Percentiles rank a stretch among this genome's conserved stretches.
These are phyloP conservation scores for Synanceia verrucosa DNA, from an alignment of 2,797 vertebrate genomes.

Conservation along the genomic window DNA sequence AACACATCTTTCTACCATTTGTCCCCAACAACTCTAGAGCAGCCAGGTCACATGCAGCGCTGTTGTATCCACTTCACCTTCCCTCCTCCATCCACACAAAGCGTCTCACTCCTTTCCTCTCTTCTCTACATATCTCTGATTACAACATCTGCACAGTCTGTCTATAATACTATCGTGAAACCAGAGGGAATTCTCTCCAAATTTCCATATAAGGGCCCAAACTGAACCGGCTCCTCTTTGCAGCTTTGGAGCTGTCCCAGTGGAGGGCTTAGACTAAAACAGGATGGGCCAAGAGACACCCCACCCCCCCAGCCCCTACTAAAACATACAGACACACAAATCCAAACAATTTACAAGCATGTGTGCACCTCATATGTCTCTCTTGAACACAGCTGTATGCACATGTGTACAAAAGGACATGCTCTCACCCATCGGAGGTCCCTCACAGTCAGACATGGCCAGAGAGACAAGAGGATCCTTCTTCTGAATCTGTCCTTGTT, in stretches of 20 bases:
- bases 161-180: slow-evolving; percentile 56
- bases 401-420: neutral
- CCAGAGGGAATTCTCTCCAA: slow-evolving; percentile 69
- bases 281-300: slow-evolving; percentile 43
- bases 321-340: slow-evolving; percentile 37
- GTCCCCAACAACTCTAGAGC: neutral
- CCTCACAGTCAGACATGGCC: slow-evolving; percentile 96
- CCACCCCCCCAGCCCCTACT: no score
- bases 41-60: slow-evolving; percentile 1
- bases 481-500: neutral
- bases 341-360: slow-evolving; percentile 43
- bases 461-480: slow-evolving; percentile 34
- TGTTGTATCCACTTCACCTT: neutral
- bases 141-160: slow-evolving; percentile 18
- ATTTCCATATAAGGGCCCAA: slow-evolving; percentile 79
- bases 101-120: neutral
- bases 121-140: slow-evolving; percentile 1
- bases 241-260: slow-evolving; percentile 67
- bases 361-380: slow-evolving; percentile 15
- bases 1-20: slow-evolving; percentile 10
- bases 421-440: slow-evolving; percentile 88
- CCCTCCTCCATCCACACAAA: neutral
- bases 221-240: slow-evolving; percentile 54
- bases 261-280: slow-evolving; percentile 53
- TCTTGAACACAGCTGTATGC: slow-evolving; percentile 2